A percentile compares a stretch with the other conserved stretches of the same genome.
Evolutionary conservation across 2,888 invertebrate species (phyloP).

Genomic region (Pyrochroa serraticornis): DNA sequence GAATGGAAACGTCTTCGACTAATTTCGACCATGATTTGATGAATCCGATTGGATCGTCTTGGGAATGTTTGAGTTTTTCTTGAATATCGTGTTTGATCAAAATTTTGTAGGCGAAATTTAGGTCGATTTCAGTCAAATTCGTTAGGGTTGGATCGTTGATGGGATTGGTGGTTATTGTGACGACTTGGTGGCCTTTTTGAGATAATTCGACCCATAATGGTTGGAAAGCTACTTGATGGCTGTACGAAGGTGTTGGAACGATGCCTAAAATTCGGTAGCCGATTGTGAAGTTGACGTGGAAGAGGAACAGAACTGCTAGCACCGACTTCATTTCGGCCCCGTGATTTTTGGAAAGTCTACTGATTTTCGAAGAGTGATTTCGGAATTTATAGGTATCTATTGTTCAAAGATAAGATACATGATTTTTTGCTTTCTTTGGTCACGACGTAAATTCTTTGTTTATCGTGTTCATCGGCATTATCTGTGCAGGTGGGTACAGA

Average conservation of each 20-base stretch:
- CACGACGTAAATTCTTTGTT: too few relatives aligned
- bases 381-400: too few relatives aligned
- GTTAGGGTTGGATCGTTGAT: constrained; percentile 46
- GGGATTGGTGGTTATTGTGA: constrained; percentile 58
- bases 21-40: neutral
- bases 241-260: constrained; percentile 43
- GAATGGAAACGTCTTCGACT: constrained; percentile 24
- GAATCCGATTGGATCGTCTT: neutral
- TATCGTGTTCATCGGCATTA: too few relatives aligned
- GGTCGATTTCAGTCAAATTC: constrained; percentile 52
- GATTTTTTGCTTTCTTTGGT: too few relatives aligned
- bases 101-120: constrained; percentile 45
- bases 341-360: neutral
- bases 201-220: constrained; percentile 57
- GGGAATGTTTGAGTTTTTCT: constrained; percentile 20
- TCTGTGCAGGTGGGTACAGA: too few relatives aligned
- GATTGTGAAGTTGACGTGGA: neutral
- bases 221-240: constrained; percentile 59
- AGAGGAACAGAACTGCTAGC: neutral
- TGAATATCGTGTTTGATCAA: constrained; percentile 25
- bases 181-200: constrained; percentile 58
- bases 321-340: neutral
- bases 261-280: constrained; percentile 37
- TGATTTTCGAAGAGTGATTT: too few relatives aligned
- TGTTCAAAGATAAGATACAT: too few relatives aligned